Evolutionary conservation across 2,888 invertebrate genomes (phyloP), one percentile per base, ranked within the genome.

Genomic region (Thumatha senex): DNA sequence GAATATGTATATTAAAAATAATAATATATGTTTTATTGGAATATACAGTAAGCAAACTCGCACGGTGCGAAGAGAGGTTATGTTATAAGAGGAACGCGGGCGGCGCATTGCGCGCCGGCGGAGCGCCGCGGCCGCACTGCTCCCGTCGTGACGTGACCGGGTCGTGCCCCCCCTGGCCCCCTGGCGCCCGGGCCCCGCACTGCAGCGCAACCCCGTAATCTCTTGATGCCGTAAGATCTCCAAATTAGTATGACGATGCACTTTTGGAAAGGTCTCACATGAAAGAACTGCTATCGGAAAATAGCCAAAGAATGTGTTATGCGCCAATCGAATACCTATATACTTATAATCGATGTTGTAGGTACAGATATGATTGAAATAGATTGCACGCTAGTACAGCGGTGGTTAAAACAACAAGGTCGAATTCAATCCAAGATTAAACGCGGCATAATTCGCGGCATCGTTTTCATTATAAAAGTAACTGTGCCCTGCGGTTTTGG

Each of bases 121-220:
- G 84, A 80, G 82, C 84, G 89, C 89, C 87, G 89, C 87, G 88
- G 82, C 89, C 84, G 89, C 89, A 86, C 89, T 88, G 86, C 70
- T 73, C 31, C 31, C 71, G 72, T 24, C 18, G 82, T 86, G 87
- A 87, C 76, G 81, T 87, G 87, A 86, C 88, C 88, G 80, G 87
- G 88, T 84, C 88, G 84, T 84, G 79, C 64, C 70, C 73, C 72
- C 72, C 69, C 68, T 56, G 55, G 46, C 54, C 49, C 57, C 46
- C 48, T 46, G 33, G 44, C 68, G 58, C 72, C 74, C 72, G 66
- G 65, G 65, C 73, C 84, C 85, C 82, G 86, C 86, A 85, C 84
- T 86, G 86, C 86, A 86, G 86, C 85, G 75, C 67, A 60, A 61
- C 18, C 18, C 18, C 77, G 76, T 81, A 82, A 83, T 81, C 84